A percentile compares a stretch with the other conserved stretches of the same genome.
Evolutionary conservation across 2,113 vertebrate genomes (phyloP).

Genomic region (Eira barbara): DNA sequence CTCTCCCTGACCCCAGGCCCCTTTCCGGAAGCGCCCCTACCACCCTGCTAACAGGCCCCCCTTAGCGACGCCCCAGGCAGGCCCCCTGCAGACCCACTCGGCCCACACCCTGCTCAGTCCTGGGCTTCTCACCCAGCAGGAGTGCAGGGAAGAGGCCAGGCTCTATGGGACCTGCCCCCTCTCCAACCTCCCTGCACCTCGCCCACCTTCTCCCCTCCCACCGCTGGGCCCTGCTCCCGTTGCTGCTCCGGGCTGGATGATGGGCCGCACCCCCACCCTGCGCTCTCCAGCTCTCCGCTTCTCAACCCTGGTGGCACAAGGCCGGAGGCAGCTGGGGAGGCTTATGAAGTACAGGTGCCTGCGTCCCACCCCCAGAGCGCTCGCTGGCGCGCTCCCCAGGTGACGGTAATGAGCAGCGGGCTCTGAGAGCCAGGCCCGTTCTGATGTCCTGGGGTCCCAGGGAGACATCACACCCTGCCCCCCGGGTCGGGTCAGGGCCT

Average conservation of each 20-base stretch:
- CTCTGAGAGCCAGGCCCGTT: background rate
- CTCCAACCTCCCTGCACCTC: background rate
- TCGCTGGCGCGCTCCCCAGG: rapidly evolving
- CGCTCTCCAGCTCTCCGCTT: rapidly evolving
- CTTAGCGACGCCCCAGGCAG: background rate
- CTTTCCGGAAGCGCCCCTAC: background rate
- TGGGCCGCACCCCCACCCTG: rapidly evolving
- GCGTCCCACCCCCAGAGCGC: background rate
- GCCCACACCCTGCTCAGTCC: background rate
- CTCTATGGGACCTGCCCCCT: background rate
- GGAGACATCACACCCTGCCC: rapidly evolving
- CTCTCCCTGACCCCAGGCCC: background rate
- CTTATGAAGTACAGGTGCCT: rapidly evolving
- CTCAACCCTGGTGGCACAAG: rapidly evolving
- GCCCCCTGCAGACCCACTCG: rapidly evolving
- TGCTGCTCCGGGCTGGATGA: background rate
- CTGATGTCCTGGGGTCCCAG: rapidly evolving
- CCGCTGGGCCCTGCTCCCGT: rapidly evolving
- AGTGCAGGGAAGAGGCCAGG: rapidly evolving
- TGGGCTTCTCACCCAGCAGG: no score
- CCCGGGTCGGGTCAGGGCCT: rapidly evolving
- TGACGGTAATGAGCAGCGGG: rapidly evolving
- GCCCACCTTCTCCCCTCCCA: background rate
- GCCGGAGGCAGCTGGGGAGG: background rate
- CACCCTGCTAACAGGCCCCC: rapidly evolving